These are phyloP conservation scores for Ophthalmolycus amberensis DNA, from an alignment of 2,113 vertebrate genomes.

Conservation along the genomic window DNA sequence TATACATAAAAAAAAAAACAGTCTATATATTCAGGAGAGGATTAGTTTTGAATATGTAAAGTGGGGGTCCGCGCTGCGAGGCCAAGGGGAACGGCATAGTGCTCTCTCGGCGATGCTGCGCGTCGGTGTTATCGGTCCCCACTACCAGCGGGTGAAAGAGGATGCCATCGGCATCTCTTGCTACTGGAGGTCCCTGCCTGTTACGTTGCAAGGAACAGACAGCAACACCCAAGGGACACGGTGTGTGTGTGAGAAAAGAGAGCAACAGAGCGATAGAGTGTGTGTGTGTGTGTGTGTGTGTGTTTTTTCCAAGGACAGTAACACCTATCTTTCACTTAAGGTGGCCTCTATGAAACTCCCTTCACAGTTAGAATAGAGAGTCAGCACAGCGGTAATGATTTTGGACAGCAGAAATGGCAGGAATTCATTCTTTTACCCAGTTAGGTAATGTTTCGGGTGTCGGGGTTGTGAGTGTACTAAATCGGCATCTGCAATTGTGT, in stretches of 20 bases:
- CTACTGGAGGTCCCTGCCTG: constrained; percentile 62
- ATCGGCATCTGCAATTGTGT: constrained; percentile 5
- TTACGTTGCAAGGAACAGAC: constrained; percentile 65
- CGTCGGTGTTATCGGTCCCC: constrained; percentile 55
- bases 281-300: constrained; percentile 25
- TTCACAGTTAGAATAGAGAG: constrained; percentile 42
- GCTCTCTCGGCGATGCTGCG: constrained; percentile 40
- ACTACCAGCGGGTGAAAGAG: constrained; percentile 64
- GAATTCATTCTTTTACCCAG: constrained; percentile 19
- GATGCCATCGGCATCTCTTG: constrained; percentile 84
- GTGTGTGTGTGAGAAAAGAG: constrained; percentile 56
- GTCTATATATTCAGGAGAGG: constrained; percentile 88
- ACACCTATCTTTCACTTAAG: constrained; percentile 56
- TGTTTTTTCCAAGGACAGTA: constrained; percentile 48
- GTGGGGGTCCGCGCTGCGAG: constrained; percentile 82
- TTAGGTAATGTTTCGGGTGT: constrained; percentile 11
- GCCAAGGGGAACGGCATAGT: constrained; percentile 76
- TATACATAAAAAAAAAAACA: constrained; percentile 87
- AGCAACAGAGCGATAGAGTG: constrained; percentile 42
- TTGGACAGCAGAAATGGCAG: constrained; percentile 13
- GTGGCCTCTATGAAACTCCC: constrained; percentile 47
- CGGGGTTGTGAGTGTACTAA: constrained; percentile 17
- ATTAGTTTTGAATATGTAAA: constrained; percentile 96
- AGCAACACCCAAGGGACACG: constrained; percentile 60
- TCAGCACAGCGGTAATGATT: constrained; percentile 18